Evolutionary conservation across 2,797 vertebrate genomes (phyloP).

Genomic region (Poecilia wingei): DNA sequence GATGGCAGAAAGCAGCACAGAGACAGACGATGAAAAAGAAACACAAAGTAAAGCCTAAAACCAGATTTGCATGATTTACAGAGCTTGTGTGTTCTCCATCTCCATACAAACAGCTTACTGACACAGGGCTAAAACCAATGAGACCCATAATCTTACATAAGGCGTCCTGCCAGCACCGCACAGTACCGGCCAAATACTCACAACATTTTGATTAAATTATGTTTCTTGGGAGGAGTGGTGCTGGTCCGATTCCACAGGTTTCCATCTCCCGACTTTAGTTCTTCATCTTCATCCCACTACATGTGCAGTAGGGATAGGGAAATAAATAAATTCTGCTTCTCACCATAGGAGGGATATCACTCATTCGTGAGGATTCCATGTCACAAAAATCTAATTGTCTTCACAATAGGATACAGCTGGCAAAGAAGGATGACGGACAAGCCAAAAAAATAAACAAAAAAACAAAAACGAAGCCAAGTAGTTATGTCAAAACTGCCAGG

Average conservation of each 20-base stretch:
- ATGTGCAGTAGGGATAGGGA: conserved; percentile 38
- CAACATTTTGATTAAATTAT: conserved; percentile 75
- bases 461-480: conserved; percentile 43
- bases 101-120: conserved; percentile 77
- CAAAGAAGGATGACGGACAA: conserved; percentile 53
- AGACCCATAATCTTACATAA: conserved; percentile 71
- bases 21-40: conserved; percentile 36
- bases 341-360: conserved; percentile 59
- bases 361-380: conserved; percentile 38
- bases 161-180: conserved; percentile 48
- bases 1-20: conserved; percentile 42
- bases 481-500: conserved; percentile 35
- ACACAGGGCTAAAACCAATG: conserved; percentile 68
- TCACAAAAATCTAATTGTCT: conserved; percentile 68
- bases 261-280: conserved; percentile 9
- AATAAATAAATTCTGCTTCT: conserved; percentile 61
- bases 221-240: conserved; percentile 58
- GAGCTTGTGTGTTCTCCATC: conserved; percentile 66
- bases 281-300: conserved; percentile 29
- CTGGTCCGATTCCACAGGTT: conserved; percentile 50
- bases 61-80: conserved; percentile 81
- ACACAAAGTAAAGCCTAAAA: conserved; percentile 61
- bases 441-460: conserved; percentile 19
- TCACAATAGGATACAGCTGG: conserved; percentile 49
- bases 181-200: conserved; percentile 61